phyloP scores from a whole-genome alignment of 2,797 vertebrate genomes.

The Schizothorax lantsangensis region DNA sequence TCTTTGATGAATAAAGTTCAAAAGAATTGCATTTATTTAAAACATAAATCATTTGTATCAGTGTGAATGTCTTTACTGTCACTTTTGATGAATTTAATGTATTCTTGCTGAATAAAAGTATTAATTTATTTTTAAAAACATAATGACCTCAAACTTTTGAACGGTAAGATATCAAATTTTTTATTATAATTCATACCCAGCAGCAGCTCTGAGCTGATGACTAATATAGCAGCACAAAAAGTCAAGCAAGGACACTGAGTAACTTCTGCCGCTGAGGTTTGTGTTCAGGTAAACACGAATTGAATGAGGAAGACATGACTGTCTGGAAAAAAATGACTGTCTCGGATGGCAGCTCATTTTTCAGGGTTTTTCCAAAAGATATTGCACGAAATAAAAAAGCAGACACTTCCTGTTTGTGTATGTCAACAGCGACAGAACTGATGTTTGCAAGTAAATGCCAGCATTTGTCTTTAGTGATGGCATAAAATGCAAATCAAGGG shows the following conservation, averaged over 20 bases:
- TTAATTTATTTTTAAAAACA: neutral
- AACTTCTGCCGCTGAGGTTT: neutral
- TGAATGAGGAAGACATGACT: slow-evolving; percentile 23
- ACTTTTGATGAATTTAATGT: neutral
- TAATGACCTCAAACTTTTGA: neutral
- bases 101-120: neutral
- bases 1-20: neutral
- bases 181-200: slow-evolving; percentile 1
- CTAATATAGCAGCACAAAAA: slow-evolving; percentile 8
- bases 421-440: neutral
- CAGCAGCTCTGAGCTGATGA: neutral
- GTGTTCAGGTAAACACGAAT: neutral
- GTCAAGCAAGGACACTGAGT: neutral
- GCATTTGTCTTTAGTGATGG: neutral
- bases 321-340: neutral
- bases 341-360: neutral
- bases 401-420: slow-evolving; percentile 9
- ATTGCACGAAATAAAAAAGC: neutral
- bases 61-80: neutral
- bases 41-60: neutral
- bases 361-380: slow-evolving; percentile 17
- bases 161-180: neutral
- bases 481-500: neutral
- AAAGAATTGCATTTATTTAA: neutral
- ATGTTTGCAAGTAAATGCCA: neutral